Evolutionary conservation across 2,888 invertebrate genomes (phyloP), one percentile per base, ranked within the genome.

Genomic region (Clepsis dumicolana): DNA sequence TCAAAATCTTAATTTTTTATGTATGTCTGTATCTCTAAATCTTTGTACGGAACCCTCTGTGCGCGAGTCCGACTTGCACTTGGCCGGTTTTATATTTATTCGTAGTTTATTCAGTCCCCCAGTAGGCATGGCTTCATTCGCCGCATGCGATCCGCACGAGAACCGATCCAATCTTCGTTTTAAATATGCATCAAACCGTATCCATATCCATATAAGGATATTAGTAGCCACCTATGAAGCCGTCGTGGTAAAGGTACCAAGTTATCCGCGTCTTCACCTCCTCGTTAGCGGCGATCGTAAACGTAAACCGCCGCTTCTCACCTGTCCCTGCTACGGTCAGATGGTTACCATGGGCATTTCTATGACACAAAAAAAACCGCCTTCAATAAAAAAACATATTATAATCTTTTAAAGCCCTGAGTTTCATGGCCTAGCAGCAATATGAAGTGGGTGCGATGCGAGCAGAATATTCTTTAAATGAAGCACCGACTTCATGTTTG

Each of bases 231-330:
- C 8, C n/a, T n/a, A n/a, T n/a, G 41, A 16, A 16, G 25, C 21
- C 25, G 25, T n/a, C 12, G 54, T 1, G 54, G 54, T 53, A n/a
- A n/a, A n/a, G 29, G 14, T 10, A 5, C n/a, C 27, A 4, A n/a
- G 8, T 29, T 10, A 54, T 27, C 27, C 29, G 54, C 29, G 29
- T 18, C 29, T 54, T 29, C 29, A 8, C 29, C 16, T 29, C 27
- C 54, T 54, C 54, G 29, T 54, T 54, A 54, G 29, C 18, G 12
- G 54, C 29, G 16, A 1, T 32, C 54, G 54, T 54, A 54, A 54
- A 54, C 54, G 54, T 54, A 54, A 54, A 54, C 29, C n/a, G 41
- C 29, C 1, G 16, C 54, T n/a, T 25, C 54, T 27, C 29, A 54
- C 54, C 54, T 54, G 54, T 29, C 54, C n/a, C 41, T 8, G 54